Percentiles rank a stretch among this genome's conserved stretches.
Evolutionary conservation across 2,888 invertebrate genomes (phyloP).

Genomic region (Phaedon cochleariae): DNA sequence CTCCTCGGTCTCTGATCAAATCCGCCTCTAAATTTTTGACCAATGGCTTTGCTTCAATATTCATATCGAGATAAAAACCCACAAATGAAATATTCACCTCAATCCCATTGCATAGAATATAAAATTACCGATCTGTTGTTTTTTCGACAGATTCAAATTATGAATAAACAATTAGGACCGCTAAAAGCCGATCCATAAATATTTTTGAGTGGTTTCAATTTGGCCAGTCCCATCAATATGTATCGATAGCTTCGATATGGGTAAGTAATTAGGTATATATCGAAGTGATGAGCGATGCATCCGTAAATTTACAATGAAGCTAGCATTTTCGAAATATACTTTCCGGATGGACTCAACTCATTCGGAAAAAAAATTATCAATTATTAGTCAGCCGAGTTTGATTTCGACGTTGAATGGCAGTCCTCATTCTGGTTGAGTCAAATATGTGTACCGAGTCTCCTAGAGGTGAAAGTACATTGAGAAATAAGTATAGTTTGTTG

Average conservation of each 20-base stretch:
- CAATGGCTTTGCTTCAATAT: background rate
- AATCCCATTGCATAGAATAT: background rate
- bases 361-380: background rate
- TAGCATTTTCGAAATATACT: background rate
- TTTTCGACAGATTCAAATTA: slow-evolving; percentile 2
- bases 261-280: too few species aligned
- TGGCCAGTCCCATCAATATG: background rate
- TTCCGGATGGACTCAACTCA: background rate
- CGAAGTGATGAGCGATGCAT: background rate
- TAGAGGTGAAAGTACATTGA: too few species aligned
- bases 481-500: too few species aligned
- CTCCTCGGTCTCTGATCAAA: too few species aligned
- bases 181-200: slow-evolving; percentile 7
- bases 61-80: too few species aligned
- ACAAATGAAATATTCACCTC: background rate
- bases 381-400: background rate
- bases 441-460: too few species aligned
- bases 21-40: background rate
- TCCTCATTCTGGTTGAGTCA: too few species aligned
- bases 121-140: background rate
- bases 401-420: too few species aligned
- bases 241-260: background rate
- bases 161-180: slow-evolving; percentile 1
- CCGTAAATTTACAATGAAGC: background rate
- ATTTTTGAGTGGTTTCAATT: slow-evolving; percentile 21